phyloP scores from a whole-genome alignment of 2,888 invertebrate genomes.

The Troides aeacus region DNA sequence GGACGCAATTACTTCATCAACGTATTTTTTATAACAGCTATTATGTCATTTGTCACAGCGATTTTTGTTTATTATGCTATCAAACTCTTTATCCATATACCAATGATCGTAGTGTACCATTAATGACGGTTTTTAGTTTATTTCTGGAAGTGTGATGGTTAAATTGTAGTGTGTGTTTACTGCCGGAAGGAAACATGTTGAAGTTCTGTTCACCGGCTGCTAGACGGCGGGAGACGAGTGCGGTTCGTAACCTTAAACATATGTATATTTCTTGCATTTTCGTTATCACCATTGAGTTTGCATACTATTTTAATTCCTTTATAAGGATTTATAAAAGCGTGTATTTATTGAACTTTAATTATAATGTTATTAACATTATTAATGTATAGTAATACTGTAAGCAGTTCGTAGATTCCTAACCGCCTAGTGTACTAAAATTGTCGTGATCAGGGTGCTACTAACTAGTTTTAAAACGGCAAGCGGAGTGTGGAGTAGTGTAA shows the following conservation, averaged over 20 bases:
- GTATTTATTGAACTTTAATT: no score
- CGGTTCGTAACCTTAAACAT: conserved; percentile 56
- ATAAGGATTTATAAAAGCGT: no score
- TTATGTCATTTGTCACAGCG: conserved; percentile 33
- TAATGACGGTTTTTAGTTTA: conserved; percentile 16
- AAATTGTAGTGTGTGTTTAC: conserved; percentile 35
- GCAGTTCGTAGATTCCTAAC: no score
- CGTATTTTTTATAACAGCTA: conserved; percentile 30
- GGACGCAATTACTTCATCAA: conserved; percentile 29
- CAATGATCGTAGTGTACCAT: conserved; percentile 1
- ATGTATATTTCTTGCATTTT: conserved; percentile 10
- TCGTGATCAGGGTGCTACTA: no score
- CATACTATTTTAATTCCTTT: not conserved
- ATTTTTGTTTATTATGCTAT: conserved; percentile 42
- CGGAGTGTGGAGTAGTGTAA: no score
- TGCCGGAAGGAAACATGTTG: conserved; percentile 73
- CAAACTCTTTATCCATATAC: conserved; percentile 32
- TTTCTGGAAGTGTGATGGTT: conserved; percentile 33
- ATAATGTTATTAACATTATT: no score
- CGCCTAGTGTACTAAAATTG: no score
- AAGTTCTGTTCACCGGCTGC: conserved; percentile 82
- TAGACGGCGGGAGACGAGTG: conserved; percentile 74
- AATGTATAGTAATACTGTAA: no score
- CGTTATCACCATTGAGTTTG: not conserved
- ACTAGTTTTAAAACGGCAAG: no score